Percentiles rank a stretch among this genome's conserved stretches.
Conservation (phyloP, 2,888 invertebrate species). For the Cerastis rubricosa region DNA sequence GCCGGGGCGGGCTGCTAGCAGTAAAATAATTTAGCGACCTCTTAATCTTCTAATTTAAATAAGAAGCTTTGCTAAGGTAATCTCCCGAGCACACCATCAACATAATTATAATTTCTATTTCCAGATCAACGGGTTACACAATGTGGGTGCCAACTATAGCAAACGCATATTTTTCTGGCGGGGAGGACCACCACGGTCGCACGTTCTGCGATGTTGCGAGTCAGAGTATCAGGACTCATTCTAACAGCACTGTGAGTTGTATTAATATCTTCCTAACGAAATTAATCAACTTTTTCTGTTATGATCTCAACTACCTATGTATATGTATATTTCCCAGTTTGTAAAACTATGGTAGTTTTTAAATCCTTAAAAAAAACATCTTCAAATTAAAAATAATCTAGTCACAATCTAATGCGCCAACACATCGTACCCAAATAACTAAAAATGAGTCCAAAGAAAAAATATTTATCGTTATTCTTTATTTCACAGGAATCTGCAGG, state of each 20-base stretch:
- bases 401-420: not conserved
- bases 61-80: not conserved
- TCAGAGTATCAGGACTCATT: slow-evolving; percentile 72
- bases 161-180: slow-evolving; percentile 82
- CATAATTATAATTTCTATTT: not conserved
- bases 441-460: not conserved
- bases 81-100: not conserved
- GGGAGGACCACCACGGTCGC: slow-evolving; percentile 71
- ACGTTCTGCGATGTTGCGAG: slow-evolving; percentile 84
- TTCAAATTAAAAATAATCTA: not conserved
- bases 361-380: not conserved
- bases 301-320: no score
- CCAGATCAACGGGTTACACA: slow-evolving; percentile 83
- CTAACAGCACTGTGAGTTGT: slow-evolving; percentile 72
- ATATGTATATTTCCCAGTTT: not conserved
- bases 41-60: not conserved
- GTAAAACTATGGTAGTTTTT: not conserved
- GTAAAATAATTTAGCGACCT: no score
- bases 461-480: not conserved
- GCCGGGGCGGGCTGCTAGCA: no score
- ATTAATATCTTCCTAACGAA: no score
- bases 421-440: not conserved
- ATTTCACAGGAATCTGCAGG: slow-evolving; percentile 71
- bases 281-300: no score
- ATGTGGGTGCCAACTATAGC: slow-evolving; percentile 86